These are phyloP conservation scores for Melinaea menophilus DNA, from an alignment of 2,888 invertebrate genomes.

Conservation along the genomic window DNA sequence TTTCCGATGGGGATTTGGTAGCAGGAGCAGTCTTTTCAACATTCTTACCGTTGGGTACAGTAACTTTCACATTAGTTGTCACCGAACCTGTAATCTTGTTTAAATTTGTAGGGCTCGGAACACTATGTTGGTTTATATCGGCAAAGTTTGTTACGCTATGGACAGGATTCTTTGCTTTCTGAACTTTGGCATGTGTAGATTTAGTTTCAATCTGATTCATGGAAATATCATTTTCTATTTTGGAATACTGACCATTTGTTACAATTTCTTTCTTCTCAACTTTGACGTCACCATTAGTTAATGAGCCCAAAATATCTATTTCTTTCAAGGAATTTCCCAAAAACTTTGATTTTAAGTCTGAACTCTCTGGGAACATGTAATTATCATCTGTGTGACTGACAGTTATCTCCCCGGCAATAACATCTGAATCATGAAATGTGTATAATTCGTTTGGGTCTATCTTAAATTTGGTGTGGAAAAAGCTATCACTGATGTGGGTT, in stretches of 20 bases:
- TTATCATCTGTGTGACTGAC: constrained; percentile 72
- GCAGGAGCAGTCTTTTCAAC: constrained; percentile 42
- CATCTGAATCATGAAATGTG: constrained; percentile 73
- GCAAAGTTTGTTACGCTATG: constrained; percentile 42
- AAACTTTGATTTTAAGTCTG: constrained; percentile 53
- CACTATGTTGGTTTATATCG: constrained; percentile 45
- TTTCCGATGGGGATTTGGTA: constrained; percentile 50
- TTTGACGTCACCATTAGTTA: constrained; percentile 61
- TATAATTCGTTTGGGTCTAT: constrained; percentile 73
- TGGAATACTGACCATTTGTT: constrained; percentile 60
- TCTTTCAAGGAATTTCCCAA: constrained; percentile 59
- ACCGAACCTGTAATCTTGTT: constrained; percentile 35
- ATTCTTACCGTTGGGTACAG: constrained; percentile 63
- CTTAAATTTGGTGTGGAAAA: constrained; percentile 71
- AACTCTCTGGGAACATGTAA: constrained; percentile 58
- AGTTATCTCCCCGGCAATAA: constrained; percentile 70
- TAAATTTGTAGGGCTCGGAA: constrained; percentile 51
- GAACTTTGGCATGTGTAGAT: constrained; percentile 57
- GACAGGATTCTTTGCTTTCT: constrained; percentile 52
- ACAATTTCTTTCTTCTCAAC: constrained; percentile 50
- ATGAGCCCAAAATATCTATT: constrained; percentile 49
- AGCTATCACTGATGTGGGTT: constrained; percentile 67
- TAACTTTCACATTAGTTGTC: constrained; percentile 50
- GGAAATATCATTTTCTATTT: constrained; percentile 35
- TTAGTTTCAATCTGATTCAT: constrained; percentile 47